Base-by-base conservation (phyloP, 2,888 invertebrate species). In the Eupeodes latifasciatus region DNA sequence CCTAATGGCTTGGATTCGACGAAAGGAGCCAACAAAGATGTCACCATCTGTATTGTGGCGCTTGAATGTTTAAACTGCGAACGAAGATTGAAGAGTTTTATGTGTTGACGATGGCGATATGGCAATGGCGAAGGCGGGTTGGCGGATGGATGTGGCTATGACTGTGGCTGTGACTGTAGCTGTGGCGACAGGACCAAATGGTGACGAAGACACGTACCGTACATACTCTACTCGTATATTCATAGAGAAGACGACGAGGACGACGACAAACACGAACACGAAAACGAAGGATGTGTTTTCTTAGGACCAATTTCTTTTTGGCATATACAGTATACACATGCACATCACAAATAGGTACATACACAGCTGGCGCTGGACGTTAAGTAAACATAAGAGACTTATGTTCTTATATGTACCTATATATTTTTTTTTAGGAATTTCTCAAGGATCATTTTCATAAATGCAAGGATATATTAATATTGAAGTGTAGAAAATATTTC, bases 281-380 rank as follows among this genome's bases (percentile, higher is more conserved):
- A 34, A 7, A 44, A 72, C 47, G 55, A 71, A 53, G 71, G 78
- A 79, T 80, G 53, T 80, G 69, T 64, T 77, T 82, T 71, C 44
- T 82, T 71, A 80, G 82, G 74, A 82, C 82, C 82, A 82, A 86
- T 87, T 87, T 83, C 66, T 87, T 87, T 71, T 83, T 72, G 66
- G 51, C 75, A 74, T 71, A 77, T 76, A 83, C 83, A 87, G 67
- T 71, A 77, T 76, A 83, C 83, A 87, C 9, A 40, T 9, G 9
- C 9, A 40, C 40, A 27, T 1, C 27, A 2, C 27, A 27, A 1
- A 27, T 27, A 27, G 27, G 27, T 27, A 27, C 27, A 27, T 27
- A 77, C 80, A 83, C 87, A 87, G 76, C 72, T 83, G 80, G 80
- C 81, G 72, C 55, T 83, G 87, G 83, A 83, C 83, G 72, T 69